phyloP scores from a whole-genome alignment of 2,113 vertebrate genomes.

The Petrocephalus microphthalmus region DNA sequence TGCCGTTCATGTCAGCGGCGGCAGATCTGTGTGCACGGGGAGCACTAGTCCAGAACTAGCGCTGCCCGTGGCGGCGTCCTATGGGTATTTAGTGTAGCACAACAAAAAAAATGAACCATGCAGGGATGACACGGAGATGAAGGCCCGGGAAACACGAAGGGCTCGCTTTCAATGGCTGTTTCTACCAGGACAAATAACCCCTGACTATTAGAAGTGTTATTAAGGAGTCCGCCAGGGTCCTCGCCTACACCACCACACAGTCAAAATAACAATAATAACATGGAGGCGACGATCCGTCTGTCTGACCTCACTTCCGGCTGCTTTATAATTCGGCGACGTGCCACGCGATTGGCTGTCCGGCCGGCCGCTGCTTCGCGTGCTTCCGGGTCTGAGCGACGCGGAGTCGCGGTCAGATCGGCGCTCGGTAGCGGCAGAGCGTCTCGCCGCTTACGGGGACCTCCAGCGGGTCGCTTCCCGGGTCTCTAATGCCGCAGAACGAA shows the following conservation, averaged over 20 bases:
- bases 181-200: conserved; percentile 33
- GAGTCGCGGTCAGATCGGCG: not conserved
- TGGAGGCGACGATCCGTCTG: conserved; percentile 58
- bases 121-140: conserved; percentile 5
- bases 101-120: conserved; percentile 11
- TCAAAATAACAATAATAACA: conserved; percentile 77
- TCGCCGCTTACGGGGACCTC: not conserved
- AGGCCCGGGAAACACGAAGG: not conserved
- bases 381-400: not conserved
- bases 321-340: conserved; percentile 50
- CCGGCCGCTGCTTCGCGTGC: not conserved
- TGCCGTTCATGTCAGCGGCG: conserved; percentile 66
- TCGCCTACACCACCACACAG: conserved; percentile 63
- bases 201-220: conserved; percentile 41
- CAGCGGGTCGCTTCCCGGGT: not conserved
- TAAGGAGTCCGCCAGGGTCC: conserved; percentile 46
- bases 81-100: conserved; percentile 50
- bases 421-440: not conserved
- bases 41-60: conserved; percentile 37
- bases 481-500: conserved; percentile 63
- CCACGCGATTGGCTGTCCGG: conserved; percentile 31
- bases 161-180: not conserved
- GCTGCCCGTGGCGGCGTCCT: conserved; percentile 36
- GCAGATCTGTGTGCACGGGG: conserved; percentile 32
- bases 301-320: conserved; percentile 71